Conservation (phyloP, 2,113 vertebrate genomes). For the Megalops atlanticus region DNA sequence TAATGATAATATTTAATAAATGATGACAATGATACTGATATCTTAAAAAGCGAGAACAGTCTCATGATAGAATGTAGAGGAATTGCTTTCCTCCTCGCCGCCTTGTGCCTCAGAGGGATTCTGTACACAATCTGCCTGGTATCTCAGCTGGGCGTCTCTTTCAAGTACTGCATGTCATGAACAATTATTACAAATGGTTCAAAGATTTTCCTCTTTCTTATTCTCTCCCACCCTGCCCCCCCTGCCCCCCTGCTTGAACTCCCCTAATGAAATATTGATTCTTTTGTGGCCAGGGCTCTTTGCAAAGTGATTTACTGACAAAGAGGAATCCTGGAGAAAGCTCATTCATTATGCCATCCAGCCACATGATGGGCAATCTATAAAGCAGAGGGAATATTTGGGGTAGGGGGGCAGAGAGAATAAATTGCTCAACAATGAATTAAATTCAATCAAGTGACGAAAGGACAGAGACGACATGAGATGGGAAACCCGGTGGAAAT, state of each 20-base stretch:
- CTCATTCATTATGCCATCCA: constrained; percentile 7
- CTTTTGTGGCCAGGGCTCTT: not conserved
- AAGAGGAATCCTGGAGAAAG: not conserved
- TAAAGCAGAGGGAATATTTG: constrained; percentile 6
- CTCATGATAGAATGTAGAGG: no score
- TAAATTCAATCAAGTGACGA: not conserved
- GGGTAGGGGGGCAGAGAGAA: not conserved
- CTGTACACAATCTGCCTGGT: not conserved
- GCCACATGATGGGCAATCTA: not conserved
- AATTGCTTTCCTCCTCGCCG: no score
- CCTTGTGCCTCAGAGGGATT: no score
- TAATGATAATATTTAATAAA: no score
- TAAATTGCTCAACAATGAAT: constrained; percentile 5
- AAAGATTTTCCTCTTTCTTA: not conserved
- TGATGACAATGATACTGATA: no score
- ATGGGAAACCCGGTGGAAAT: not conserved
- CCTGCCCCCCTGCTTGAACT: not conserved
- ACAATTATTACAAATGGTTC: constrained; percentile 7
- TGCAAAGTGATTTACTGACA: constrained; percentile 23
- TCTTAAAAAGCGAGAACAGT: no score
- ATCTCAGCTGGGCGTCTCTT: not conserved
- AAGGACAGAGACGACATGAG: not conserved
- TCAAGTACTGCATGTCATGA: not conserved
- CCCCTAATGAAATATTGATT: constrained; percentile 24
- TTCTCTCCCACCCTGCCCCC: not conserved